Conservation (phyloP, 2,888 invertebrate species). For the Drosophila koepferae region DNA sequence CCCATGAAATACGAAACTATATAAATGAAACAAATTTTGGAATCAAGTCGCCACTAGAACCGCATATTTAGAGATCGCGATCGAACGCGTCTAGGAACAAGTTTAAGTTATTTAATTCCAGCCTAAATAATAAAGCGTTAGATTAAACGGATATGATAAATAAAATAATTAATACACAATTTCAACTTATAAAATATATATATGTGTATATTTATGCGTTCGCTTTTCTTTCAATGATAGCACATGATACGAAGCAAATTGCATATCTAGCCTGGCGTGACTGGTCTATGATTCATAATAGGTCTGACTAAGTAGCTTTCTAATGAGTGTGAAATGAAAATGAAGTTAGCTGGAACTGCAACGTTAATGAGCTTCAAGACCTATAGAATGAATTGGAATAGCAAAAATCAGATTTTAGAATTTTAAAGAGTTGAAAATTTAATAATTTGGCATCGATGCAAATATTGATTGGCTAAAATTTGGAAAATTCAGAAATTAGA, state of each 20-base stretch:
- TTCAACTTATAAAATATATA: constrained; percentile 45
- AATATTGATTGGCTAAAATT: no score
- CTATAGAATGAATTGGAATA: no score
- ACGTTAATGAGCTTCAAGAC: no score
- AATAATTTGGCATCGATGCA: no score
- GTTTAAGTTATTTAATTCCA: constrained; percentile 80
- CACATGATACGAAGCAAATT: not conserved
- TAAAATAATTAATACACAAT: constrained; percentile 79
- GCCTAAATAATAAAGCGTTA: constrained; percentile 80
- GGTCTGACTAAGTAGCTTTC: not conserved
- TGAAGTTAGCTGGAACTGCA: no score
- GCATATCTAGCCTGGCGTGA: not conserved
- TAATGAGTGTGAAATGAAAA: not conserved
- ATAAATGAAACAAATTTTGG: constrained; percentile 25
- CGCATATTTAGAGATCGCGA: constrained; percentile 60
- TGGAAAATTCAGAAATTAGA: no score
- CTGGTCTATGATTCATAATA: constrained; percentile 4
- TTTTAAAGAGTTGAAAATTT: no score
- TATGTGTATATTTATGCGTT: not conserved
- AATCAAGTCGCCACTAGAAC: constrained; percentile 70
- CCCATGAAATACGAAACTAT: constrained; percentile 3
- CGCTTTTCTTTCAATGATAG: not conserved
- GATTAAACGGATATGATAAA: constrained; percentile 78
- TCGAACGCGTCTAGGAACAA: constrained; percentile 65
- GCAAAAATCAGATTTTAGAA: no score